Conservation (phyloP, 2,888 invertebrate genomes). For the Eilema caniola region DNA sequence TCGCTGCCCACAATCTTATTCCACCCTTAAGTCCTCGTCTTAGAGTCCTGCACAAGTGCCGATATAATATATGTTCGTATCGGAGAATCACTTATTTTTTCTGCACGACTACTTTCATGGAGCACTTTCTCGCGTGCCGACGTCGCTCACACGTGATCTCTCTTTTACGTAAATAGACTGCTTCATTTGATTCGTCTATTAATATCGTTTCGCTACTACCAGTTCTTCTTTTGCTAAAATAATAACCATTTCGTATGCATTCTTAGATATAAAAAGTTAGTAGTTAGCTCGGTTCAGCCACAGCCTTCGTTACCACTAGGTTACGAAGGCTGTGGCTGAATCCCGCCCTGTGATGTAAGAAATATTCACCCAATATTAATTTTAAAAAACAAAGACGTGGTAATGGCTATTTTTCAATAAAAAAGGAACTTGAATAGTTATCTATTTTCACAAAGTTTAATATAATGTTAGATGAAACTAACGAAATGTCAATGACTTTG, state of each 20-base stretch:
- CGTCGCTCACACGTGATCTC: constrained; percentile 30
- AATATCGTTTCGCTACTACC: not conserved
- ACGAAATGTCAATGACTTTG: not conserved
- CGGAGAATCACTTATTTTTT: constrained; percentile 37
- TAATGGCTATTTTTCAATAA: not conserved
- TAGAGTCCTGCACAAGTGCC: constrained; percentile 17
- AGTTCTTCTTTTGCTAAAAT: not conserved
- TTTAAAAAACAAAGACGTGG: not conserved
- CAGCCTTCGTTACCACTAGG: too few species aligned
- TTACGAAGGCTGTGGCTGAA: too few species aligned
- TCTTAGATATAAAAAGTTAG: not conserved
- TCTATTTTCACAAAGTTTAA: not conserved
- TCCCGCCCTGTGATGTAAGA: too few species aligned
- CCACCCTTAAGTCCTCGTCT: not conserved
- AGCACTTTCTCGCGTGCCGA: constrained; percentile 46
- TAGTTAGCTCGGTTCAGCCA: not conserved
- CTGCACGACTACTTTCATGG: constrained; percentile 42
- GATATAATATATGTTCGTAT: constrained; percentile 9
- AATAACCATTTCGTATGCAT: not conserved
- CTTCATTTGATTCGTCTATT: constrained; percentile 1
- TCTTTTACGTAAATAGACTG: not conserved
- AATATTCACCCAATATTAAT: not conserved
- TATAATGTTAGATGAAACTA: not conserved
- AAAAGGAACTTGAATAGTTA: too few species aligned
- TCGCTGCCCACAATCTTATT: not conserved